A percentile compares a stretch with the other conserved stretches of the same genome.
Evolutionary conservation across 2,888 invertebrate genomes (phyloP).

Genomic region (Tupiocoris notatus): DNA sequence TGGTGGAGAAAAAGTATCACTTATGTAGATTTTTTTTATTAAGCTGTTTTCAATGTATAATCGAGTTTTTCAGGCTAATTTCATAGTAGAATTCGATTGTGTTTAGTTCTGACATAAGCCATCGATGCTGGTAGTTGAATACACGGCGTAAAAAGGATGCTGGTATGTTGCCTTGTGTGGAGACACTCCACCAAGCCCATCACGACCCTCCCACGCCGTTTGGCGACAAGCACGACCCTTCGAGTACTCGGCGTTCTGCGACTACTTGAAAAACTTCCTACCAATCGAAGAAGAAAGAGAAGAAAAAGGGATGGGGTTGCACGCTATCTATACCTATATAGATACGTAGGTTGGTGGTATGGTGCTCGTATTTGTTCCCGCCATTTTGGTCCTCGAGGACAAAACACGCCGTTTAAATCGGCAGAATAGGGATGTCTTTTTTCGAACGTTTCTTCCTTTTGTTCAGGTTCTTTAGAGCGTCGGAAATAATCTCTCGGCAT

Average conservation of each 20-base stretch:
- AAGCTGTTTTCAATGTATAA: too few relatives aligned
- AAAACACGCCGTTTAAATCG: background rate
- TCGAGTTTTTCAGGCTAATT: too few relatives aligned
- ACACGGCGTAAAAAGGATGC: background rate
- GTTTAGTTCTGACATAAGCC: background rate
- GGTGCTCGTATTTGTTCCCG: slow-evolving; percentile 28
- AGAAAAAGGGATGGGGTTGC: background rate
- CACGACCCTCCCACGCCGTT: slow-evolving; percentile 37
- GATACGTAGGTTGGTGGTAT: slow-evolving; percentile 1
- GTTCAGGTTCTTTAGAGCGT: background rate
- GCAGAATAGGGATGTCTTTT: background rate
- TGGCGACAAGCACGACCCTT: slow-evolving; percentile 30
- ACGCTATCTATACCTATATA: background rate
- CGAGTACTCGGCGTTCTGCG: too few relatives aligned
- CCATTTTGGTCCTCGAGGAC: slow-evolving; percentile 2
- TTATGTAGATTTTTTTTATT: too few relatives aligned
- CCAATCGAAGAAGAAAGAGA: background rate
- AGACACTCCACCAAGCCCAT: slow-evolving; percentile 4
- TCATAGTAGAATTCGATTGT: too few relatives aligned
- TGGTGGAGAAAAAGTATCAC: too few relatives aligned
- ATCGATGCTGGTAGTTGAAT: background rate
- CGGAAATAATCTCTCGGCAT: background rate
- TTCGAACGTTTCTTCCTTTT: background rate
- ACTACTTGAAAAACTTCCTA: slow-evolving; percentile 25
- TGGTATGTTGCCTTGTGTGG: background rate